Evolutionary conservation across 2,888 invertebrate species (phyloP).

Genomic region (Chromoteleia sp.): DNA sequence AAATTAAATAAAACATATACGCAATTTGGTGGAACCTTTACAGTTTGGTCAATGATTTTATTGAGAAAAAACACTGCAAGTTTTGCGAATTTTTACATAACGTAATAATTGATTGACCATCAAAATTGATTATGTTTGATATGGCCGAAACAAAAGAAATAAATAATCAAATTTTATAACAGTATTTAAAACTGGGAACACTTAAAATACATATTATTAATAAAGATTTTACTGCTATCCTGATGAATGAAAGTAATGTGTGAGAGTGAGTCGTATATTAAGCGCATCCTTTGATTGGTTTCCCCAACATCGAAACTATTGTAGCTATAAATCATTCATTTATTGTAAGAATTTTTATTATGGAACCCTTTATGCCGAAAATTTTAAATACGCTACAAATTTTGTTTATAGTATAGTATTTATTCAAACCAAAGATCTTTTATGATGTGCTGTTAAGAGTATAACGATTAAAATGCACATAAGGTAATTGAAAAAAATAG

Average conservation of each 20-base stretch:
- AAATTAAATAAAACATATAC: too few relatives aligned
- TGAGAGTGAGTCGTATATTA: constrained; percentile 21
- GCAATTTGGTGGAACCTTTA: too few relatives aligned
- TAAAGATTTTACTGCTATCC: constrained; percentile 31
- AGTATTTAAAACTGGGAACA: constrained; percentile 13
- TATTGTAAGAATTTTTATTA: constrained; percentile 18
- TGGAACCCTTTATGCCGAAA: background rate
- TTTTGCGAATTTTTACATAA: too few relatives aligned
- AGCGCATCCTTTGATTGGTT: constrained; percentile 40
- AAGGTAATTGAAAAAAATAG: too few relatives aligned
- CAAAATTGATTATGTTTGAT: constrained; percentile 13
- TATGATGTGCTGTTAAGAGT: too few relatives aligned
- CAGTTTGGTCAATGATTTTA: too few relatives aligned
- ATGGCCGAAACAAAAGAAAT: constrained; percentile 19
- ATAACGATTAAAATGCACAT: too few relatives aligned
- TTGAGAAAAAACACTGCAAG: too few relatives aligned
- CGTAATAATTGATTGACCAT: constrained; percentile 44
- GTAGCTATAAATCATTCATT: constrained; percentile 24
- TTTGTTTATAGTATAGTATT: background rate
- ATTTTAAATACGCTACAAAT: constrained; percentile 8
- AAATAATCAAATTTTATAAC: constrained; percentile 28
- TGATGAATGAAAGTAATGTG: constrained; percentile 35
- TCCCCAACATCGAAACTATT: constrained; percentile 11
- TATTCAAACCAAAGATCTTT: too few relatives aligned
- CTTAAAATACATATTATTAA: constrained; percentile 26